Evolutionary conservation across 2,888 invertebrate genomes (phyloP).

Genomic region (Brachyptera putata): DNA sequence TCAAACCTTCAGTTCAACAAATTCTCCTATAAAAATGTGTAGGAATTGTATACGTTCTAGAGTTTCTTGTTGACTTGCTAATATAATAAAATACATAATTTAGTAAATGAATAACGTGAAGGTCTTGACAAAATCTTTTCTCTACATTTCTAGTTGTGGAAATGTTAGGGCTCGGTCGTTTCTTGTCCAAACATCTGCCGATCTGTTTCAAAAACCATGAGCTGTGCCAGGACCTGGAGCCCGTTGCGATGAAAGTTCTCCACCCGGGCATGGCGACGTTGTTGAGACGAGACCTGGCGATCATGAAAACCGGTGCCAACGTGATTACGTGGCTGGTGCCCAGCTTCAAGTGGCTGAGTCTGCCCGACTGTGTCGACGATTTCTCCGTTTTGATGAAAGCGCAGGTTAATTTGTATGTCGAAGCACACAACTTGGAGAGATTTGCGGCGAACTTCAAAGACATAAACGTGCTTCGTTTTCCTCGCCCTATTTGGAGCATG

Average conservation of each 20-base stretch:
- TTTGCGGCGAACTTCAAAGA: slow-evolving; percentile 46
- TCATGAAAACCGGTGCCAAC: slow-evolving; percentile 42
- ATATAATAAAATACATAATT: no score
- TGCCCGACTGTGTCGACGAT: slow-evolving; percentile 47
- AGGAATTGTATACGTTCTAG: no score
- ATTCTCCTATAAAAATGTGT: no score
- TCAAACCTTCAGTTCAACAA: no score
- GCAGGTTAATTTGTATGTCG: slow-evolving; percentile 47
- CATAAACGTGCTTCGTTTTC: slow-evolving; percentile 42
- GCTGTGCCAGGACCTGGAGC: slow-evolving; percentile 24
- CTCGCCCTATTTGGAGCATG: slow-evolving; percentile 43
- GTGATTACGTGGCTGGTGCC: slow-evolving; percentile 41
- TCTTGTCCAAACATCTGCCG: slow-evolving; percentile 18
- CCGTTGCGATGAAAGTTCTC: slow-evolving; percentile 45
- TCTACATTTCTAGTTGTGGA: slow-evolving; percentile 35
- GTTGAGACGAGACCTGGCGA: slow-evolving; percentile 44
- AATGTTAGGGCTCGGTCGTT: slow-evolving; percentile 33
- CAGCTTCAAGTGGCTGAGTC: slow-evolving; percentile 46
- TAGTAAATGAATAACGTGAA: neutral
- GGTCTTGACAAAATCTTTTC: slow-evolving; percentile 2
- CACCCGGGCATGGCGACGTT: slow-evolving; percentile 45
- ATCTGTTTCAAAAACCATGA: slow-evolving; percentile 18
- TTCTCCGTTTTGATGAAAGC: slow-evolving; percentile 46
- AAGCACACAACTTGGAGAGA: slow-evolving; percentile 45
- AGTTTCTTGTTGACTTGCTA: no score